Percentiles rank a stretch among this genome's conserved stretches.
These are phyloP conservation scores for Crypturellus tataupa DNA, from an alignment of 2,797 vertebrate species.

Conservation along the genomic window DNA sequence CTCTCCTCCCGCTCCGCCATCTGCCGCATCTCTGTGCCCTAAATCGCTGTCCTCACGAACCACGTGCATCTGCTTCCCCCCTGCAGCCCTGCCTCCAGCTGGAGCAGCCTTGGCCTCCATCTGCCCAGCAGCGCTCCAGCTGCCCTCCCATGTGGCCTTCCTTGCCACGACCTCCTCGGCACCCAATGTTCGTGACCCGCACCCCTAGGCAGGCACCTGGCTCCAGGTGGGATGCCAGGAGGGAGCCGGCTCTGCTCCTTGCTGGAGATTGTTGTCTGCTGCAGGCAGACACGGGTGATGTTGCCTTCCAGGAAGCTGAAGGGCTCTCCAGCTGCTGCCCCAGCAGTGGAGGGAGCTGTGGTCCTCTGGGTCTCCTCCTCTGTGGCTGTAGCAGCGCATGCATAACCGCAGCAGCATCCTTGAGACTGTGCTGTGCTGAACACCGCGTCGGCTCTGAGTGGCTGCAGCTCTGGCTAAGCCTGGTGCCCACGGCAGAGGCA, in stretches of 20 bases:
- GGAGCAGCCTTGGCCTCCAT: slow-evolving; percentile 17
- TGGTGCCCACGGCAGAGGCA: neutral
- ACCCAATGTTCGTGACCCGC: neutral
- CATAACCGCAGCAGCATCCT: neutral
- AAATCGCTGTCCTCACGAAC: slow-evolving; percentile 31
- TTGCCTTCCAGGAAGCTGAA: neutral
- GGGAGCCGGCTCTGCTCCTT: neutral
- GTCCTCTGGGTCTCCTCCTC: neutral
- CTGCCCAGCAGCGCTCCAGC: neutral
- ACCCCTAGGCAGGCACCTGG: neutral
- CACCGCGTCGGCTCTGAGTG: neutral
- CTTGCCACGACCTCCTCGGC: neutral
- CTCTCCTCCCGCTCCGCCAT: slow-evolving; percentile 29
- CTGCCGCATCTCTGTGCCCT: neutral
- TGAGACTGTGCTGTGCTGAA: neutral
- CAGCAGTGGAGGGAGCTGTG: fast-evolving
- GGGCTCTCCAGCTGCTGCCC: neutral
- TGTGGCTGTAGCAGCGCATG: neutral
- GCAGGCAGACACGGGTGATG: neutral
- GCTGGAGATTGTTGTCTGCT: neutral
- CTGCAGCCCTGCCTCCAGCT: neutral
- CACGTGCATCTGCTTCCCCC: slow-evolving; percentile 58
- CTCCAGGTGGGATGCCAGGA: neutral
- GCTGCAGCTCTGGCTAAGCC: neutral
- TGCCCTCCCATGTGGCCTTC: neutral